These are phyloP conservation scores for Spodoptera littoralis DNA, from an alignment of 2,888 invertebrate genomes.

Conservation along the genomic window DNA sequence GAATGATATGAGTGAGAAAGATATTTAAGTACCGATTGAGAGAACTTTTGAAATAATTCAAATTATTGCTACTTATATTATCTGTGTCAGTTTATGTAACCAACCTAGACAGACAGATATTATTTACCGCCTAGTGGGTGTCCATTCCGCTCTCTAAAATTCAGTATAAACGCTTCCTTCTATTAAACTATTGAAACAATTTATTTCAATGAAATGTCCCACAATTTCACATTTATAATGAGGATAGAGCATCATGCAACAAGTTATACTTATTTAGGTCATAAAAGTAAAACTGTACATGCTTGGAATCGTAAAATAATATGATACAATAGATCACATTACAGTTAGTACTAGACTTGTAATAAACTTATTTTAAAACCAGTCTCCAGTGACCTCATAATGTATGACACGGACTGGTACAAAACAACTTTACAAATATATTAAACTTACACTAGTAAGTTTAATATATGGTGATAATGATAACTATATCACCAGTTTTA, in stretches of 20 bases:
- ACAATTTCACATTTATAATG: constrained; percentile 14
- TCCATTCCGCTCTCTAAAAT: not conserved
- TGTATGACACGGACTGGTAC: constrained; percentile 18
- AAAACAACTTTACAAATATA: constrained; percentile 10
- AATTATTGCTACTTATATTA: not conserved
- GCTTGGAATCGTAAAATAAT: constrained; percentile 16
- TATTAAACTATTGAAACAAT: constrained; percentile 17
- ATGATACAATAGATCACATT: constrained; percentile 21
- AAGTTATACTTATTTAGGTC: constrained; percentile 19
- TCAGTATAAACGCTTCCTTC: constrained; percentile 16
- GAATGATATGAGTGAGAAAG: too few species aligned
- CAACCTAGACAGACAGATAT: not conserved
- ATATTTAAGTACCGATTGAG: too few species aligned
- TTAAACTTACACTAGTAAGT: constrained; percentile 7
- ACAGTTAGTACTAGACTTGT: constrained; percentile 9
- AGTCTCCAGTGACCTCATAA: constrained; percentile 22
- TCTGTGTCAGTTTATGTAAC: not conserved
- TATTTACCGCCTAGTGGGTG: constrained; percentile 12
- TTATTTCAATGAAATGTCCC: constrained; percentile 22
- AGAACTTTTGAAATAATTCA: too few species aligned
- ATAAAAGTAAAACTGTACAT: constrained; percentile 1
- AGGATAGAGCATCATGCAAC: constrained; percentile 1
- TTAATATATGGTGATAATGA: too few species aligned
- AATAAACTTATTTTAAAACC: constrained; percentile 36
- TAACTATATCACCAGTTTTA: constrained; percentile 6